Base-by-base conservation (phyloP, 2,888 invertebrate species). In the Drosophila pegasa region DNA sequence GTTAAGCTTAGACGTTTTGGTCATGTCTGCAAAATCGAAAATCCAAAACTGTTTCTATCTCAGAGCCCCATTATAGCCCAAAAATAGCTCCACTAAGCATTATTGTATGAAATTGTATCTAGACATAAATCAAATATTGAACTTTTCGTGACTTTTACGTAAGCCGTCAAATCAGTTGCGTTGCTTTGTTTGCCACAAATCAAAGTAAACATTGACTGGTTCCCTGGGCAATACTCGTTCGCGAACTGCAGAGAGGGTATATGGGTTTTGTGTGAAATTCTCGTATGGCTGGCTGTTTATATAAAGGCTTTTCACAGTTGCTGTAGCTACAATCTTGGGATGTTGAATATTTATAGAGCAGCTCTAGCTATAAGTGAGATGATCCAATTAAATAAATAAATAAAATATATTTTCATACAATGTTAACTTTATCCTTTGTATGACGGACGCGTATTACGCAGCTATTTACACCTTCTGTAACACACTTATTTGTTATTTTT, bases 181-280 rank as follows among this genome's bases (percentile, higher is more conserved):
- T 45, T 51, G 25, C 25, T 51, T 41, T 63, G 55, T 40, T 59
- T 68, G 29, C 31, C 58, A 59, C 56, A 73, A 68, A 68, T 62
- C 58, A 59, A 59, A 61, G 25, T 38, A 60, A 66, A 71, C 41
- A 41, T 4, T n/a, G 50, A 35, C 33, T 22, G 14, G 20, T 20
- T 33, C 33, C 35, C 9, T 27, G 22, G 12, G 12, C 5, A 12
- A 31, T 31, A 20, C 45, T 18, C 12, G 45, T 45, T 45, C 29
- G 7, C 12, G 3, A 27, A 29, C 7, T 7, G 27, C 3, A 29
- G 7, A 3, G 6, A 2, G 27, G 0, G 45, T 7, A 18, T 45
- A 45, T 45, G 27, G 16, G 27, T 1, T 16, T 16, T 27, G 1
- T n/a, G 20, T 20, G n/a, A 22, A 14, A 22, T 41, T 3, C 6